phyloP scores from a whole-genome alignment of 2,113 vertebrate genomes.

The Puntigrus tetrazona region DNA sequence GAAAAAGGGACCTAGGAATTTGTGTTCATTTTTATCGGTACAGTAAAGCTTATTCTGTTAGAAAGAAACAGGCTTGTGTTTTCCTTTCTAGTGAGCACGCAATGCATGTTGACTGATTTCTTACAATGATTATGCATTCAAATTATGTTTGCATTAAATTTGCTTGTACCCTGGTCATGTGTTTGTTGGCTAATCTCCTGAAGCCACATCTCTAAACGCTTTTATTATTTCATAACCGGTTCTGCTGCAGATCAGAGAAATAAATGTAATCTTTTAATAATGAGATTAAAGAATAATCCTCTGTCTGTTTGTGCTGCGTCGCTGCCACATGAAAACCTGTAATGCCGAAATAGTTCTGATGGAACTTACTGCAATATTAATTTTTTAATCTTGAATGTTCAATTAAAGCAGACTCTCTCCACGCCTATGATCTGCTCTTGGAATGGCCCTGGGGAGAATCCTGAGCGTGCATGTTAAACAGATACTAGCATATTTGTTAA shows the following conservation, averaged over 20 bases:
- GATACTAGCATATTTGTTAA: conserved; percentile 1
- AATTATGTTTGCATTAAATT: not conserved
- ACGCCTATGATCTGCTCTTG: conserved; percentile 2
- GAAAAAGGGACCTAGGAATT: not conserved
- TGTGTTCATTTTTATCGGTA: not conserved
- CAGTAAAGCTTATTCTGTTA: not conserved
- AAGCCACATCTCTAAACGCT: conserved; percentile 2
- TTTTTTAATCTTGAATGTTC: conserved; percentile 24
- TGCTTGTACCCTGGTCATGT: not conserved
- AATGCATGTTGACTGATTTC: not conserved
- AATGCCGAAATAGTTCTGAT: not conserved
- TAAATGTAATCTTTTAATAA: conserved; percentile 24
- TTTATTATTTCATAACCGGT: conserved; percentile 3
- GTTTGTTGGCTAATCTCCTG: conserved; percentile 7
- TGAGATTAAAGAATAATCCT: conserved; percentile 23
- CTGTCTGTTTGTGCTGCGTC: not conserved
- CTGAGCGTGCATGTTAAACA: conserved; percentile 2
- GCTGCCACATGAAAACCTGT: not conserved
- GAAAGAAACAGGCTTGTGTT: not conserved
- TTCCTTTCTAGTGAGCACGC: not conserved
- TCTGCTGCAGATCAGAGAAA: conserved; percentile 27
- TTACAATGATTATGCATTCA: not conserved
- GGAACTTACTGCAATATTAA: not conserved
- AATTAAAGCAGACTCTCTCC: not conserved
- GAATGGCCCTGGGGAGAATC: not conserved